These are phyloP conservation scores for Distichodus sexfasciatus DNA, from an alignment of 2,797 vertebrate genomes.

Conservation along the genomic window DNA sequence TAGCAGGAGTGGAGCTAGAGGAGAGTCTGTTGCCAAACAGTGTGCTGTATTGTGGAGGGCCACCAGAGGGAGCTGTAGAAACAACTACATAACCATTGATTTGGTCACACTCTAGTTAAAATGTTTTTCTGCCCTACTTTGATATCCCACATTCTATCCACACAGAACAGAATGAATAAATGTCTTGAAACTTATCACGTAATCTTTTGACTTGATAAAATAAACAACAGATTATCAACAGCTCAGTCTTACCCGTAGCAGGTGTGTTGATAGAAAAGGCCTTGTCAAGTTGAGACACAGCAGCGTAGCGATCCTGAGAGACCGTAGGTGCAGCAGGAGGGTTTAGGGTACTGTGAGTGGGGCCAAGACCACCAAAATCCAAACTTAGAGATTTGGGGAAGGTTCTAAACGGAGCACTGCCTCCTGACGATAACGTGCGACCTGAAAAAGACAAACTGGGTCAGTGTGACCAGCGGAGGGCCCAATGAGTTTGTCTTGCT, in stretches of 20 bases:
- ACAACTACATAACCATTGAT: conserved; percentile 48
- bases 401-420: conserved; percentile 72
- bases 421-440: conserved; percentile 70
- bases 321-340: conserved; percentile 43
- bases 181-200: background rate
- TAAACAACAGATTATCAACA: background rate
- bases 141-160: too few species aligned
- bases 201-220: background rate
- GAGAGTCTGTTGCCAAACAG: conserved; percentile 76
- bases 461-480: background rate
- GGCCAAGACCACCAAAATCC: conserved; percentile 74
- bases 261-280: conserved; percentile 64
- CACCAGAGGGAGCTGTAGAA: conserved; percentile 69
- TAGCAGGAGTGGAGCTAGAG: conserved; percentile 74
- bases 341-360: conserved; percentile 43
- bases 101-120: background rate
- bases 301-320: conserved; percentile 71
- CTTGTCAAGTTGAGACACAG: conserved; percentile 74
- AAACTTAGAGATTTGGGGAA: conserved; percentile 80
- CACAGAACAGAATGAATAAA: too few species aligned
- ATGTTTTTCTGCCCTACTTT: too few species aligned
- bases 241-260: conserved; percentile 59
- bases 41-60: conserved; percentile 74
- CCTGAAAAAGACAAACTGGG: conserved; percentile 57
- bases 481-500: too few species aligned